Evolutionary conservation across 1,140 invertebrate genomes (phyloP), one percentile per base, ranked within the genome.

Genomic region (Atopsyche davidsoni): DNA sequence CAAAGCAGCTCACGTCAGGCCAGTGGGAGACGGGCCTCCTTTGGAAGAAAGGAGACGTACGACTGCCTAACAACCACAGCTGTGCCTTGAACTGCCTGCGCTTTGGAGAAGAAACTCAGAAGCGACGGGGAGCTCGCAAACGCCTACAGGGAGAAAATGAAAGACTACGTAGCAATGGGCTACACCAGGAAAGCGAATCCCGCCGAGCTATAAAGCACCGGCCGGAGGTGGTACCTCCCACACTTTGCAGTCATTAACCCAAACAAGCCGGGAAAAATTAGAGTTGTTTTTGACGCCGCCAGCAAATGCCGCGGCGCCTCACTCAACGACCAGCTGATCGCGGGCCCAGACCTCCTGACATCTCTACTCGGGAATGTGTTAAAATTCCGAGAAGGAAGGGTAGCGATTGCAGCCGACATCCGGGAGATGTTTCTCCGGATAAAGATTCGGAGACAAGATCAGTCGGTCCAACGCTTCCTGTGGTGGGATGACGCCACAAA

Each of bases 201-300:
- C 11, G 22, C 1, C 9, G 14, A 47, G 31, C 19, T 11, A 4
- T n/a, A n/a, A 19, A 13, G 11, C 2, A 4, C 19, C 13, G 10
- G 19, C 21, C 17, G 43, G 19, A 41, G 44, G 1, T 65, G 62
- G 61, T 62, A 62, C 38, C 48, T 65, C 24, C 61, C 62, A 14
- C 61, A 63, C 25, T 65, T 64, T 25, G 59, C 49, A 0, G 60
- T 62, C 0, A 42, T 16, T 6, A 56, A 60, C 36, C 18, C 38
- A 2, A 59, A 60, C 22, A 61, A 61, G 24, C 59, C 59, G 1
- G 51, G 25, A 3, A 64, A 65, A 38, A 7, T 65, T 1, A 32
- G 63, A 2, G 21, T 65, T 4, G 62, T 63, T 4, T 64, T 62
- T 34, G 62, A 65, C 36, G 61, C 62, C 4, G 59, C 59, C 0